These are phyloP conservation scores for Drosophila trapezifrons DNA, from an alignment of 1,140 invertebrate species.

Conservation along the genomic window DNA sequence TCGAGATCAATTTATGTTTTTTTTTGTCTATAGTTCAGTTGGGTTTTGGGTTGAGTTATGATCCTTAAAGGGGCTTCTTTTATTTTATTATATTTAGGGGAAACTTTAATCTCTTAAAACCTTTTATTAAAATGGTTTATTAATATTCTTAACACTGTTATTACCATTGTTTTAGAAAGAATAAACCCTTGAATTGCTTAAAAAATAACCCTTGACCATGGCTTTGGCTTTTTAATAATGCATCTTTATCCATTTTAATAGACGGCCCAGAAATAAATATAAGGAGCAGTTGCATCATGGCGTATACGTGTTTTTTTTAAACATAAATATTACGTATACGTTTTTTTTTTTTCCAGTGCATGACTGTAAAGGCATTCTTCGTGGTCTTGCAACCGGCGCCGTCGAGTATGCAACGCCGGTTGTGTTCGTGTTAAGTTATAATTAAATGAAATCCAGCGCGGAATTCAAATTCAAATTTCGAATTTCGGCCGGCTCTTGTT, in stretches of 20 bases:
- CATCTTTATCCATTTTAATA: neutral
- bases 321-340: neutral
- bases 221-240: neutral
- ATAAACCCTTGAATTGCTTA: too few relatives aligned
- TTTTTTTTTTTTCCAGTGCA: slow-evolving; percentile 5
- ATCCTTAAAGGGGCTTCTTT: too few relatives aligned
- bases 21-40: neutral
- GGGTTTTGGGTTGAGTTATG: neutral
- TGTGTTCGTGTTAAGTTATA: slow-evolving; percentile 76
- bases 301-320: neutral
- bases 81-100: neutral
- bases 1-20: slow-evolving; percentile 2
- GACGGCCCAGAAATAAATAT: neutral
- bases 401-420: slow-evolving; percentile 66
- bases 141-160: too few relatives aligned
- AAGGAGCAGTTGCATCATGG: neutral
- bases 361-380: slow-evolving; percentile 34
- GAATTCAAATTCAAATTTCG: slow-evolving; percentile 50
- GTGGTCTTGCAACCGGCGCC: slow-evolving; percentile 62
- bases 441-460: slow-evolving; percentile 75
- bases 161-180: too few relatives aligned
- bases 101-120: too few relatives aligned
- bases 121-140: too few relatives aligned
- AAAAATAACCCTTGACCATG: neutral
- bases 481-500: slow-evolving; percentile 28